Evolutionary conservation across 2,888 invertebrate genomes (phyloP), one percentile per base, ranked within the genome.

Genomic region (Elmis aenea): DNA sequence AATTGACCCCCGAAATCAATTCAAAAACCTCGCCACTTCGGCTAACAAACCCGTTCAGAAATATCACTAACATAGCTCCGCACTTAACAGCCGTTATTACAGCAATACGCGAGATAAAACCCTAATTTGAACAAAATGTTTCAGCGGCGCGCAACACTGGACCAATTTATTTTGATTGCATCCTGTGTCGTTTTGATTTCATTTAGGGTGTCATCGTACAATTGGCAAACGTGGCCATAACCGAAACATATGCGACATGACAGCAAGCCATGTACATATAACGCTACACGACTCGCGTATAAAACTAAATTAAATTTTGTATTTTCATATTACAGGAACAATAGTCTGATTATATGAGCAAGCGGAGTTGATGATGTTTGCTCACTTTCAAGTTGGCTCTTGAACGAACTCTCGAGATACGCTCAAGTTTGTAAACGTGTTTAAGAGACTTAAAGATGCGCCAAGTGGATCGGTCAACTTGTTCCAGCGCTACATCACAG

Each of bases 271-370:
- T 54, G 55, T 54, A 57, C 52, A 53, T 51, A 51, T 50, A 50
- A 51, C 53, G 51, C 45, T 51, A 58, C 55, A 57, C 44, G 55
- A 50, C 46, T 47, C 53, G 50, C 55, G 52, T 57, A 59, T 61
- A 62, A 63, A 63, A 61, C 62, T 58, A 61, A 61, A 63, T 63
- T 62, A 61, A 63, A 61, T 63, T 61, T 59, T 57, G 56, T 58
- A 58, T 59, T 60, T 59, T 58, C 55, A 46, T 53, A 57, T 55
- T 54, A 51, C 53, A 45, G 34, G 31, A 38, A 48, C 48, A 45
- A 45, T 42, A 27, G 43, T 33, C 39, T 42, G 45, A 47, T 47
- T 46, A 44, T 40, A 49, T 38, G 42, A 39, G 30, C 20, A 27
- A 38, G 32, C 26, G 39, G 22, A 40, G 36, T 39, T 46, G 45